A percentile compares a stretch with the other conserved stretches of the same genome.
phyloP scores from a whole-genome alignment of 2,797 vertebrate species.

The Chiloscyllium punctatum region DNA sequence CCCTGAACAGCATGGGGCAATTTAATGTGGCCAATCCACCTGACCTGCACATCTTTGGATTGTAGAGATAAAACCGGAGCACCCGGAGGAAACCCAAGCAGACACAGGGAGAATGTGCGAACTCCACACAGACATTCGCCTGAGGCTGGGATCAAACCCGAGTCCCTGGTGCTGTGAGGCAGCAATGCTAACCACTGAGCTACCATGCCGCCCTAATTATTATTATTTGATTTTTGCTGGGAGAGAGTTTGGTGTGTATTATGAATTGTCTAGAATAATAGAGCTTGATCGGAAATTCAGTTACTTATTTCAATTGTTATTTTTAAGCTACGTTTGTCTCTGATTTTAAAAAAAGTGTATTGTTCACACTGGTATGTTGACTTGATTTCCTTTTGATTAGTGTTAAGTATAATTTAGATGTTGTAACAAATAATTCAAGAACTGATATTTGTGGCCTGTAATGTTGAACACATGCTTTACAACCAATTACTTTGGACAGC shows the following conservation, averaged over 20 bases:
- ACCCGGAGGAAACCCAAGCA: too few relatives aligned
- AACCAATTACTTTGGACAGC: background rate
- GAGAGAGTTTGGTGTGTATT: background rate
- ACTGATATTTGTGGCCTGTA: background rate
- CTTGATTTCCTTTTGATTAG: background rate
- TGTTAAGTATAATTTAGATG: background rate
- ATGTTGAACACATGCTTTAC: background rate
- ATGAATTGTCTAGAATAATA: background rate
- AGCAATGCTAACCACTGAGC: too few relatives aligned
- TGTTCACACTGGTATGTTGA: background rate
- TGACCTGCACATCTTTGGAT: too few relatives aligned
- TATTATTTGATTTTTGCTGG: background rate
- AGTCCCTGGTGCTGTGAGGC: too few relatives aligned
- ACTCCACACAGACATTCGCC: too few relatives aligned
- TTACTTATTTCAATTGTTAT: background rate
- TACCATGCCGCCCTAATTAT: too few relatives aligned
- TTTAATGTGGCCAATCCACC: too few relatives aligned
- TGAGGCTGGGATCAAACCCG: too few relatives aligned
- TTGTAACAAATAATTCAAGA: background rate
- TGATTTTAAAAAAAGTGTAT: background rate
- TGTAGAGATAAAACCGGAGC: too few relatives aligned
- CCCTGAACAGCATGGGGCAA: too few relatives aligned
- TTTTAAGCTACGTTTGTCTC: background rate
- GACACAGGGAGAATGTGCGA: too few relatives aligned
- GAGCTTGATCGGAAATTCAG: background rate